Evolutionary conservation across 2,113 vertebrate species (phyloP).

Genomic region (Todiramphus chloris): DNA sequence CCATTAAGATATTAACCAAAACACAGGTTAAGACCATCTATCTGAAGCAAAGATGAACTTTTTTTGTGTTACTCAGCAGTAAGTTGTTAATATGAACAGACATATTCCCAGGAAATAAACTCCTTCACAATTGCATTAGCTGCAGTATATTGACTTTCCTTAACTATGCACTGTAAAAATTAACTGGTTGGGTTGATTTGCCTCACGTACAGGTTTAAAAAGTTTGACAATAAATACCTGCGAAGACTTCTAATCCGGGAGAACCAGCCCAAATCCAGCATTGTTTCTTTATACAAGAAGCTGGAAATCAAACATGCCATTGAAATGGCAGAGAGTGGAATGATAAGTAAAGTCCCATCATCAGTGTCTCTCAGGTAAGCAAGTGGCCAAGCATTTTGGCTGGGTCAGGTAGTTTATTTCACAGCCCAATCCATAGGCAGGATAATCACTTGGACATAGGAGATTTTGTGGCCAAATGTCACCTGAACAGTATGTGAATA

Average conservation of each 20-base stretch:
- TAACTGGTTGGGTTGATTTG: constrained; percentile 38
- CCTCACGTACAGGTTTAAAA: constrained; percentile 83
- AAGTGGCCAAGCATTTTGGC: background rate
- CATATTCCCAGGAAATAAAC: background rate
- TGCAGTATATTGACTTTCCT: background rate
- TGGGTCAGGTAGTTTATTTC: background rate
- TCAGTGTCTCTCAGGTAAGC: constrained; percentile 79
- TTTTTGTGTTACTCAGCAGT: background rate
- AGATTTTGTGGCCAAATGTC: background rate
- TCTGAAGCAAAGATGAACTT: background rate
- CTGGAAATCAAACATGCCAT: constrained; percentile 94
- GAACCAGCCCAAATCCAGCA: constrained; percentile 89
- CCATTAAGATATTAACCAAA: background rate
- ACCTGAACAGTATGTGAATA: background rate
- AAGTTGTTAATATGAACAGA: background rate
- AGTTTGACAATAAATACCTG: constrained; percentile 89
- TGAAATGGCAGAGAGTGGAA: constrained; percentile 87
- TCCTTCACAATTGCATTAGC: background rate
- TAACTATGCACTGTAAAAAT: background rate
- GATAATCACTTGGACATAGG: background rate
- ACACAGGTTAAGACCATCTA: background rate
- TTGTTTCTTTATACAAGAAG: constrained; percentile 94
- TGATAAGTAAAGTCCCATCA: constrained; percentile 79
- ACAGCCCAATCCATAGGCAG: background rate
- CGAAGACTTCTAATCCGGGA: constrained; percentile 88